Conservation (phyloP, 35 echinoderm and acorn worm species). For the Hemicentrotus pulcherrimus region DNA sequence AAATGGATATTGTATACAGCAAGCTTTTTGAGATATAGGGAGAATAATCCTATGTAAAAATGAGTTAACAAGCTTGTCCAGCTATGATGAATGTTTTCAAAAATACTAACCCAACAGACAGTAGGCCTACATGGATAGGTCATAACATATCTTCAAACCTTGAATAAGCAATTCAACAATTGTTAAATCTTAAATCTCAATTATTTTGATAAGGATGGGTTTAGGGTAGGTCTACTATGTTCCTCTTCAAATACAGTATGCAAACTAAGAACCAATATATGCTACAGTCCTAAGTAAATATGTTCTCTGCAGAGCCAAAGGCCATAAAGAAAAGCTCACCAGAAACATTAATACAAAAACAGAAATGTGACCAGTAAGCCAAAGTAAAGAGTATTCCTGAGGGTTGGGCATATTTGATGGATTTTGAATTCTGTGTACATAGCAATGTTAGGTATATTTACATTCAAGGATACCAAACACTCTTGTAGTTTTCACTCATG, state of each 20-base stretch:
- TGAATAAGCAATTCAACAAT: too few species aligned
- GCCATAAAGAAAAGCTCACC: background rate
- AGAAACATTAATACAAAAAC: background rate
- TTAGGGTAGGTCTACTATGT: background rate
- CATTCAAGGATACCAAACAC: background rate
- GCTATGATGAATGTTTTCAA: too few species aligned
- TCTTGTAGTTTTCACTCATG: background rate
- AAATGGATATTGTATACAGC: too few species aligned
- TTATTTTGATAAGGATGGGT: too few species aligned
- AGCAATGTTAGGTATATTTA: background rate
- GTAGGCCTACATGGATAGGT: too few species aligned
- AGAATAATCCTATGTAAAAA: too few species aligned
- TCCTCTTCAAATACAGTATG: background rate
- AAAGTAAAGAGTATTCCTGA: background rate
- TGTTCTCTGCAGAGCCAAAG: background rate
- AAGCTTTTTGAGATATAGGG: too few species aligned
- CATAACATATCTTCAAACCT: too few species aligned
- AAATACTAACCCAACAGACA: too few species aligned
- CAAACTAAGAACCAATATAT: background rate
- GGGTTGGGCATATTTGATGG: background rate
- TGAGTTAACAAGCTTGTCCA: too few species aligned
- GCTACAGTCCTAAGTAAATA: background rate
- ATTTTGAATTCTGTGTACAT: background rate
- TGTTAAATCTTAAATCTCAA: too few species aligned
- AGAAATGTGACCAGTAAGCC: background rate